Evolutionary conservation across 2,797 vertebrate genomes (phyloP), one percentile per base, ranked within the genome.

Genomic region (Adrianichthys oophorus): DNA sequence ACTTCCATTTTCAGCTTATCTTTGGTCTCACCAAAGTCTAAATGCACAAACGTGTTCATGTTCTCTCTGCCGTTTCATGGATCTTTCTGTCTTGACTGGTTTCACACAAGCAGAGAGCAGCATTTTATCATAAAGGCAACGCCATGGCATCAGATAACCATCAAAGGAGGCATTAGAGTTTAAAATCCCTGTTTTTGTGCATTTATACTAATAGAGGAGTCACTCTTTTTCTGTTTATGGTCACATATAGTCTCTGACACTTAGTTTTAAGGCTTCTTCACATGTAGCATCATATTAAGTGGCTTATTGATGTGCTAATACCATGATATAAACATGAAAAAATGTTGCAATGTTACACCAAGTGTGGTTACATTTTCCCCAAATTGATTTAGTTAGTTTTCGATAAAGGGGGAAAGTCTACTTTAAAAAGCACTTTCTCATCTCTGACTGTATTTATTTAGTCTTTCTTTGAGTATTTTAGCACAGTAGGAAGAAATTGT

Each of bases 121-220:
- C 92, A 83, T 94, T 94, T 92, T 94, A 89, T 93, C 94, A 93
- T 96, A 96, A 94, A n/a, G n/a, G n/a, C n/a, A n/a, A n/a, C 92
- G 93, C 88, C 91, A 53, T 88, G 89, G 10, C 7, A 10, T 32
- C 7, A 32, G 26, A 29, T n/a, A n/a, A n/a, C n/a, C n/a, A n/a
- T n/a, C n/a, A n/a, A n/a, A n/a, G 26, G 26, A 12, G 29, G 8
- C 8, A 8, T 32, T 8, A 32, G 7, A 32, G 29, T 32, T 32
- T 32, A 2, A 32, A 32, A 85, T 77, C 76, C 55, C 10, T 58
- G 15, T 32, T 54, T 58, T 74, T 75, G 80, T 66, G 17, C 76
- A 14, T 54, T 16, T 24, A 24, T 21, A 26, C 23, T 52, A 40
- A 50, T 63, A 41, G 2, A 73, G 84, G 61, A 71, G 62, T 74